Evolutionary conservation across 35 echinoderm and acorn worm species (phyloP), one percentile per base, ranked within the genome.

Genomic region (Apostichopus parvimensis): DNA sequence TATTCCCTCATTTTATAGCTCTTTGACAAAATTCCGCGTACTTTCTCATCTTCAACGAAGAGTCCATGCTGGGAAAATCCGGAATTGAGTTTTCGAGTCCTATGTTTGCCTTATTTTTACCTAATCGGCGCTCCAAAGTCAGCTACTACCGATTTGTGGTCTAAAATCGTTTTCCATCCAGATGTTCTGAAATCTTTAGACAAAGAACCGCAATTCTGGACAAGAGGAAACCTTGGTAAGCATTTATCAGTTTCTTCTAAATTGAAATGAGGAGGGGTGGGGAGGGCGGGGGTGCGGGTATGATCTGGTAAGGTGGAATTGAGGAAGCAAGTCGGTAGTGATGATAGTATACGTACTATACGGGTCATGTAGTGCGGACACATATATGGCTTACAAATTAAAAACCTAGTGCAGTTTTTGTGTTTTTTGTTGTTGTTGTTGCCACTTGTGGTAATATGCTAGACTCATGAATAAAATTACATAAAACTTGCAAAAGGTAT

Each of bases 191-290:
- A 62, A 55, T 56, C 90, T 6, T 1, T 57, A 61, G 62, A 45
- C 8, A 97, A 97, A 56, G 95, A 97, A 93, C 95, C 95, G 4
- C 95, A 97, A 54, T 97, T 90, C 83, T 97, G 95, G 95, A 95
- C 94, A 12, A 72, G 79, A 25, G 79, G 83, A 77, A 83, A 93
- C 55, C 87, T 95, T 18, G 64, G 60, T 90, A 57, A 91, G 71
- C 73, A 4, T 18, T 75, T 61, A 12, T 61, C 12, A 1, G 7
- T 61, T 61, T 61, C 12, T 12, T 61, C 58, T 61, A 8, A 12
- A 61, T 61, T 61, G 58, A 12, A 12, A 12, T 61, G 58, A 12
- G 58, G 58, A 12, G 58, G 58, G 58, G 58, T 8, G 7, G 58
- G 58, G 58, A 61, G 12, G 58, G 58, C 58, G 58, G 4, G 58